A percentile compares a stretch with the other conserved stretches of the same genome.
These are phyloP conservation scores for Dipodomys stephensi DNA, from an alignment of 2,113 vertebrate species.

Conservation along the genomic window DNA sequence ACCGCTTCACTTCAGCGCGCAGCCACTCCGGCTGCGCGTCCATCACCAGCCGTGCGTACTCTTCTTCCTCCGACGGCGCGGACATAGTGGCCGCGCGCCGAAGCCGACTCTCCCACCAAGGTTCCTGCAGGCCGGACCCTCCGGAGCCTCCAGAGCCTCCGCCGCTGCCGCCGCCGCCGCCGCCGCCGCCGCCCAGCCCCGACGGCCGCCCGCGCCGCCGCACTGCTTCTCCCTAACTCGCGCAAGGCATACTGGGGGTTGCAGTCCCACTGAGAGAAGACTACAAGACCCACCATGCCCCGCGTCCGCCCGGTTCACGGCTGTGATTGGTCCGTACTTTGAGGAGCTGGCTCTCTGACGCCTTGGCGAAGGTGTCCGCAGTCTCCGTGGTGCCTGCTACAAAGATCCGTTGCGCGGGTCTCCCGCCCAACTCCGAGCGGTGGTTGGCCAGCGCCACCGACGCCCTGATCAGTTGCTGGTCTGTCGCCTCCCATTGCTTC, in stretches of 20 bases:
- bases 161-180: neutral
- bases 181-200: constrained; percentile 71
- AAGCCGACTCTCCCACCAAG: constrained; percentile 21
- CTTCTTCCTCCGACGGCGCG: constrained; percentile 89
- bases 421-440: neutral
- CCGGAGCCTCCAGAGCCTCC: constrained; percentile 78
- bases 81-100: constrained; percentile 84
- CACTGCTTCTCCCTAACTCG: constrained; percentile 14
- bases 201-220: constrained; percentile 62
- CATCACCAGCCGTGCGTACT: constrained; percentile 90
- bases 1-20: constrained; percentile 92
- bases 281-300: constrained; percentile 2
- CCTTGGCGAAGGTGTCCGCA: constrained; percentile 41
- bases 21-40: constrained; percentile 95
- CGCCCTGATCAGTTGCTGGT: neutral
- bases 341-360: too few relatives aligned
- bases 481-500: neutral
- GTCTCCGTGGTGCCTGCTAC: neutral
- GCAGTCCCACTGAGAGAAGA: neutral
- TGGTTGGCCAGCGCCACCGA: neutral
- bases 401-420: neutral
- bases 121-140: constrained; percentile 28
- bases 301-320: neutral
- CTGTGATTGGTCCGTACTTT: constrained; percentile 16
- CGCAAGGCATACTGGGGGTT: constrained; percentile 62